Percentiles rank a stretch among this genome's conserved stretches.
These are phyloP conservation scores for Avahi laniger DNA, from an alignment of 2,797 vertebrate species.

Conservation along the genomic window DNA sequence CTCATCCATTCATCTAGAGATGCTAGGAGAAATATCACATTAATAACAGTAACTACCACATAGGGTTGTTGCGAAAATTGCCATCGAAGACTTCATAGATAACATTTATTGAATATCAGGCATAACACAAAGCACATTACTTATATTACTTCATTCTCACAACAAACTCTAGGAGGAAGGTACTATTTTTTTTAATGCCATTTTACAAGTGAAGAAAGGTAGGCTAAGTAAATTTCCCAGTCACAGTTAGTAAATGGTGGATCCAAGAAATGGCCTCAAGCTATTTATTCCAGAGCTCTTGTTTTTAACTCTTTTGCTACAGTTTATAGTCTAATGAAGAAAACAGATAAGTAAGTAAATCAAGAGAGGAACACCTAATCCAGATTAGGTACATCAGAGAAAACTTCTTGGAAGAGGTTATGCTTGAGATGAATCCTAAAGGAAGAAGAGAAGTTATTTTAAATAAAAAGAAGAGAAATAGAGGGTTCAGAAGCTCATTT, in stretches of 20 bases:
- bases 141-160: background rate
- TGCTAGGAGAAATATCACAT: background rate
- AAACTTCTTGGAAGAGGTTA: background rate
- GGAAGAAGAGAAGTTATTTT: background rate
- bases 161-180: background rate
- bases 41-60: background rate
- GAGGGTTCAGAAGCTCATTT: background rate
- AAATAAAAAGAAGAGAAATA: background rate
- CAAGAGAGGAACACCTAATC: background rate
- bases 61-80: background rate
- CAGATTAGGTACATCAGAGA: background rate
- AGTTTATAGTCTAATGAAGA: slow-evolving; percentile 16
- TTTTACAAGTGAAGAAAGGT: slow-evolving; percentile 23
- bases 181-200: background rate
- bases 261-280: background rate
- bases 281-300: background rate
- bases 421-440: background rate
- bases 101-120: background rate
- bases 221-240: background rate
- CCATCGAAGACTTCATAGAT: background rate
- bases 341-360: background rate
- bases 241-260: background rate
- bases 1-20: background rate
- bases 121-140: background rate
- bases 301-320: background rate